Base-by-base conservation (phyloP, 2,888 invertebrate species). In the Dascillus cervinus region DNA sequence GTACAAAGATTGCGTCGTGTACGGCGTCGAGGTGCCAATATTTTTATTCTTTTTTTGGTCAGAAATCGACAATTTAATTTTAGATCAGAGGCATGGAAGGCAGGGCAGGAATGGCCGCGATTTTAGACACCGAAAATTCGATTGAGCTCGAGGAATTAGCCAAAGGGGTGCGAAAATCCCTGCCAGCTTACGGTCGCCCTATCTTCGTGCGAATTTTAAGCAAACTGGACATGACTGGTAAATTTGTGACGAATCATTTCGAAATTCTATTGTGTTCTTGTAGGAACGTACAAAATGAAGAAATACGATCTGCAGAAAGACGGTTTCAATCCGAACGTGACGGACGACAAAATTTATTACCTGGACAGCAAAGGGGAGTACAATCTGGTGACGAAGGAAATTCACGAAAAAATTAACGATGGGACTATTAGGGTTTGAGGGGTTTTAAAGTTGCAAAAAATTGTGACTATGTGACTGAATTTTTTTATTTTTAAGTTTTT, bases 261-360 rank as follows among this genome's bases (percentile, higher is more conserved):
- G 17, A 29, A 5, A 14, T 27, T 29, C 3, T 6, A 19, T 26
- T 24, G 22, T 24, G 22, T 15, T 29, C 14, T 15, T 70, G 22
- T 66, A 89, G 96, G 96, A 49, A 98, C 97, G 13, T 97, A 88
- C 64, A 98, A 98, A 70, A 71, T 98, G 67, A 90, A 90, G 69
- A 98, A 98, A 67, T 80, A 82, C 25, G 89, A 92, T 60, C 72
- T 97, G 27, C 88, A 94, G 62, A 84, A 84, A 35, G 89, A 95
- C 48, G 89, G 88, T 4, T 96, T 82, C 59, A 75, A 97, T 58
- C 82, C 84, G 2, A 68, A 66, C 33, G 55, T 70, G 42, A 73
- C 80, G 33, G 75, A 72, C 39, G 95, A 96, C 59, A 77, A 75
- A 52, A 57, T 97, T 23, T 95, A 79, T 66, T 94, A 87, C 59